Evolutionary conservation across 2,797 vertebrate species (phyloP).

Genomic region (Argyrosomus regius): DNA sequence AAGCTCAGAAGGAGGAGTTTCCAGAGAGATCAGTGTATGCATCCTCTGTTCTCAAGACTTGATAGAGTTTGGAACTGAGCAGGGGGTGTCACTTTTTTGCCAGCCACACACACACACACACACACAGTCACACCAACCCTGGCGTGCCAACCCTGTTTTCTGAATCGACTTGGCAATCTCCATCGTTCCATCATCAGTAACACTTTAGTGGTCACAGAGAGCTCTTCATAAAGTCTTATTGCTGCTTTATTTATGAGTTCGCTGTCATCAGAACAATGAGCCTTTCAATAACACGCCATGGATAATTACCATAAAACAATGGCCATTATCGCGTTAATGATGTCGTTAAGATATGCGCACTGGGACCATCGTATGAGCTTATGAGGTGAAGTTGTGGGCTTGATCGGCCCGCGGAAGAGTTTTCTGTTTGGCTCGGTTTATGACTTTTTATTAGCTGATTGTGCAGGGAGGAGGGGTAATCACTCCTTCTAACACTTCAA

Average conservation of each 20-base stretch:
- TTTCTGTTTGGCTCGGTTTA: slow-evolving; percentile 50
- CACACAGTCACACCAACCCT: slow-evolving; percentile 25
- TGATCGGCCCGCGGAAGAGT: neutral
- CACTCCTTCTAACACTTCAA: neutral
- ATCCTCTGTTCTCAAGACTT: slow-evolving; percentile 19
- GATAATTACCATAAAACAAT: slow-evolving; percentile 75
- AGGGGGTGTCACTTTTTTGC: slow-evolving; percentile 4
- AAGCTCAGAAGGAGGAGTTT: slow-evolving; percentile 1
- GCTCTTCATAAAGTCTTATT: slow-evolving; percentile 71
- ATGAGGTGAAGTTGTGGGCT: slow-evolving; percentile 28
- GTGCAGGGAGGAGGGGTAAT: neutral
- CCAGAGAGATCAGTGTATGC: slow-evolving; percentile 11
- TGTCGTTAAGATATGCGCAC: slow-evolving; percentile 54
- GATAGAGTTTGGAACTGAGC: slow-evolving; percentile 33
- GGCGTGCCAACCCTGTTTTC: slow-evolving; percentile 45
- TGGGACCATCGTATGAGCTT: slow-evolving; percentile 22
- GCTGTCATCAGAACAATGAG: slow-evolving; percentile 67
- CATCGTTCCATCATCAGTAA: slow-evolving; percentile 63
- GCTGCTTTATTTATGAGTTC: slow-evolving; percentile 69
- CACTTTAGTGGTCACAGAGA: slow-evolving; percentile 66
- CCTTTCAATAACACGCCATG: slow-evolving; percentile 70
- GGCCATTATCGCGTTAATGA: slow-evolving; percentile 72
- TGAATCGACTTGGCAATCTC: slow-evolving; percentile 62
- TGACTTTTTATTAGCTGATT: slow-evolving; percentile 39
- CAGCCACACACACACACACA: slow-evolving; percentile 9